Base-by-base conservation (phyloP, 2,113 vertebrate species). In the Bos javanicus region DNA sequence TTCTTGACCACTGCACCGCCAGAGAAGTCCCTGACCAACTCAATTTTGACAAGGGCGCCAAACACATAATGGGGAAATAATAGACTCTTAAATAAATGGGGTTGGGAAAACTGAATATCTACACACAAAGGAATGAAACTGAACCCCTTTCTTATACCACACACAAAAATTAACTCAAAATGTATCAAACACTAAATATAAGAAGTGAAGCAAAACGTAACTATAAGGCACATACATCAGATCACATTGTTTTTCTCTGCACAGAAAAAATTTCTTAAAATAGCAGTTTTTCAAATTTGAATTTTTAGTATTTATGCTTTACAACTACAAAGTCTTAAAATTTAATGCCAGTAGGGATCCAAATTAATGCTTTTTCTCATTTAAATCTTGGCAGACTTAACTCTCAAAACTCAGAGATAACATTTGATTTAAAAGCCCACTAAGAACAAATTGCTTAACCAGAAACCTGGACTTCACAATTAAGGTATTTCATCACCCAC, bases 381-480 rank as follows among this genome's bases (percentile, higher is more conserved):
- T 95, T 94, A 96, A 97, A 96, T 48, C 54, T n/a, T 96, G 89
- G 87, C 64, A 94, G 30, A 17, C 56, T 88, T 78, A 97, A 87
- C 36, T 93, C 76, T 88, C 93, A 97, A 95, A 85, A 36, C 10
- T n/a, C n/a, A 80, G 52, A 95, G 39, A 97, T 84, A 95, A 97
- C 87, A 88, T 87, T 91, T 96, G 36, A 95, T 98, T 96, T 94
- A 91, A 95, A 97, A 93, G 64, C 7, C 86, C 33, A 94, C 43
- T 80, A 87, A 90, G 26, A 87, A 95, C 74, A 90, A 89, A 96
- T 39, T 96, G 52, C 92, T 96, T 97, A 96, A 94, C 86, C 59
- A 94, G 86, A 88, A 96, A 84, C 60, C 84, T 91, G 85, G 71
- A 95, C 87, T 94, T 96, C 57, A 88, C 36, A 89, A 95, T 78